These are phyloP conservation scores for Brevipalpus yothersi DNA, from an alignment of 1,140 invertebrate genomes.

Conservation along the genomic window DNA sequence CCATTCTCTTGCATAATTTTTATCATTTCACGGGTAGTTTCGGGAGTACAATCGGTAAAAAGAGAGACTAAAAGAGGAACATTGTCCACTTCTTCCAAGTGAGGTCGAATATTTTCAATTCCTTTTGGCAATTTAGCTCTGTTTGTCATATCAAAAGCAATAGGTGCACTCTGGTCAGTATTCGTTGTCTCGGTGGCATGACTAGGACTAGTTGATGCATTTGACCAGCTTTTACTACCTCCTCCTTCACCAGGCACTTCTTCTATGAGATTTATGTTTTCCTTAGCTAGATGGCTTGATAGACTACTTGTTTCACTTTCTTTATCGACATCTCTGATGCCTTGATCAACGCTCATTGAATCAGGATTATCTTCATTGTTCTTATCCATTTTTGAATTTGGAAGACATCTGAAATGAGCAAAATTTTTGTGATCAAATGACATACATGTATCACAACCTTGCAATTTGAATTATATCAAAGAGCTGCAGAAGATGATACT, in stretches of 20 bases:
- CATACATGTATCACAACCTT: too few relatives aligned
- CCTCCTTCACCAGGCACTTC: background rate
- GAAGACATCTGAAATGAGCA: too few relatives aligned
- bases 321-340: background rate
- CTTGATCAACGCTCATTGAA: too few relatives aligned
- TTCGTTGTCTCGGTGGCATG: constrained; percentile 29
- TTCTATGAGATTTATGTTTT: background rate
- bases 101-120: constrained; percentile 85
- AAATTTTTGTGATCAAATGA: too few relatives aligned
- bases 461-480: too few relatives aligned
- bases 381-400: too few relatives aligned
- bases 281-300: background rate
- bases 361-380: too few relatives aligned
- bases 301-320: background rate
- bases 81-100: constrained; percentile 83
- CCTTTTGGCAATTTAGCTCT: constrained; percentile 78
- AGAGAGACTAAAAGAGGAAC: constrained; percentile 83
- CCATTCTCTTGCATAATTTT: constrained; percentile 88
- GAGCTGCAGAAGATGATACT: too few relatives aligned
- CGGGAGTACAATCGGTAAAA: constrained; percentile 81
- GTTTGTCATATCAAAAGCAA: constrained; percentile 76
- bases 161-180: constrained; percentile 60
- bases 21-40: constrained; percentile 66
- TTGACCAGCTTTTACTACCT: background rate
- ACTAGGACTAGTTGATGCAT: constrained; percentile 40